Base-by-base conservation (phyloP, 2,797 vertebrate species). In the Bryconaethiops microstoma region DNA sequence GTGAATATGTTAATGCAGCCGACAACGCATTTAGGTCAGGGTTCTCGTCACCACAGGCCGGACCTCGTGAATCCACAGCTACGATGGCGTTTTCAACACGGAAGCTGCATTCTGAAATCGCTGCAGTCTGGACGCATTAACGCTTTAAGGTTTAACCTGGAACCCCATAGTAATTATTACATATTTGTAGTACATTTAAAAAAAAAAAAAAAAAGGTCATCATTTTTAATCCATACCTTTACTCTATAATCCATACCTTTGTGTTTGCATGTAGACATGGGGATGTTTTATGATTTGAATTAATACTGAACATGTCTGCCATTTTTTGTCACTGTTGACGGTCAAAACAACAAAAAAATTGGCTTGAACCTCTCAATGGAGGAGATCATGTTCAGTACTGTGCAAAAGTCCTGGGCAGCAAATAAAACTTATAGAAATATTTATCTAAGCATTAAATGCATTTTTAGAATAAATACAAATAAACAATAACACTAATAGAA, bases 1-100 rank as follows among this genome's bases (percentile, higher is more conserved):
- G 88, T 89, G 90, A 89, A 86, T 91, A 92, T 84, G 87, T 81
- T 81, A 86, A 82, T 76, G 84, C 57, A 75, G 89, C 87, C 86
- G 85, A 90, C 84, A 87, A 85, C 82, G 87, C 81, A 76, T 60
- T 29, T 75, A 74, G 69, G 74, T 65, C 35, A 35, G 60, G 74
- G 59, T 74, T 19, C 21, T 60, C 42, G 45, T 79, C 14, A 60
- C 67, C 77, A 70, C 76, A 17, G 70, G 72, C 69, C 74, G 80
- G 62, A 78, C 74, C 60, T 48, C 65, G 82, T 78, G 83, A 77
- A 73, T 74, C 52, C 42, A 55, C 73, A 35, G 14, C 50, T 52
- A 25, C 35, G 40, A 69, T 19, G 59, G 35, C 2, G 10, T 29
- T 29, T 45, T 35, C 57, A 10, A 14, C 21, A 57, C 14, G 21